Evolutionary conservation across 2,888 invertebrate species (phyloP).

Genomic region (Pammene fasciana): DNA sequence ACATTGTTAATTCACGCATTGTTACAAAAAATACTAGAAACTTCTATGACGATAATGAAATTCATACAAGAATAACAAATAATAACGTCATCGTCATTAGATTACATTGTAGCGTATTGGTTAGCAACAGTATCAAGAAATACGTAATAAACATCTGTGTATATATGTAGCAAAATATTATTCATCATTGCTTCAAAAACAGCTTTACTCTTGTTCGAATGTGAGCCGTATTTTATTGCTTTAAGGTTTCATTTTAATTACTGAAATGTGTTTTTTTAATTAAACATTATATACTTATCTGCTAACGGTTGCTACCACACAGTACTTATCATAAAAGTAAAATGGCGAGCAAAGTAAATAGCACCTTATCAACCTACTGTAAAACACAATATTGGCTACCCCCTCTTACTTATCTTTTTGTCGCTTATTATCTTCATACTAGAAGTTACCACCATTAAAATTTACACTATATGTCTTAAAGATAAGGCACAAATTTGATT

Average conservation of each 20-base stretch:
- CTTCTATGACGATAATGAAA: slow-evolving; percentile 9
- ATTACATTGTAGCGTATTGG: slow-evolving; percentile 5
- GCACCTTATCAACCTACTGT: too few relatives aligned
- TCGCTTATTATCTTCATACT: too few relatives aligned
- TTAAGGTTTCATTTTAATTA: not conserved
- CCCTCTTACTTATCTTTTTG: too few relatives aligned
- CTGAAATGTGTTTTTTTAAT: not conserved
- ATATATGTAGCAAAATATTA: slow-evolving; percentile 13
- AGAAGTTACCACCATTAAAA: not conserved
- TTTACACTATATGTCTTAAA: not conserved
- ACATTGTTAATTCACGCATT: too few relatives aligned
- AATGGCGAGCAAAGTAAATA: too few relatives aligned
- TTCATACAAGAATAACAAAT: slow-evolving; percentile 19
- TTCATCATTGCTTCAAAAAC: slow-evolving; percentile 13
- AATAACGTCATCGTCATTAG: not conserved
- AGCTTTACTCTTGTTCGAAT: not conserved
- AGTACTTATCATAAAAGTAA: not conserved
- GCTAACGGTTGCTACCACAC: not conserved
- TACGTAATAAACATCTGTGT: slow-evolving; percentile 26
- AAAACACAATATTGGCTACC: too few relatives aligned
- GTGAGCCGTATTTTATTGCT: not conserved
- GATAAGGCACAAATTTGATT: not conserved
- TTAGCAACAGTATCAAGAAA: slow-evolving; percentile 20
- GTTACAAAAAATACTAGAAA: not conserved
- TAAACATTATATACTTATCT: not conserved